These are phyloP conservation scores for Caenorhabditis uteleia DNA, from an alignment of 2,888 invertebrate species.

Conservation along the genomic window DNA sequence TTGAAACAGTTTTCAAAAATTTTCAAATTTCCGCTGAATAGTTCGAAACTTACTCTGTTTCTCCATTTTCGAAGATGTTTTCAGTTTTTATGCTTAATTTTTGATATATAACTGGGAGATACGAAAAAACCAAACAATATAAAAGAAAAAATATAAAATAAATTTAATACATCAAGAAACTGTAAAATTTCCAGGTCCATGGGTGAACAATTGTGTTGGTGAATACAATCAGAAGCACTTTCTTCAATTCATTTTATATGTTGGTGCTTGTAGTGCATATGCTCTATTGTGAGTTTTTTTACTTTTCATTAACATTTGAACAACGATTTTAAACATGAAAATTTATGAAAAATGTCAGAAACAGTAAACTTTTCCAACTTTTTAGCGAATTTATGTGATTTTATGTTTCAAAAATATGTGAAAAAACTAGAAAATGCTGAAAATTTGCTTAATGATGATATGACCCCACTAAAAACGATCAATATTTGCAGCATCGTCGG, in stretches of 20 bases:
- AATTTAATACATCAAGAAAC: background rate
- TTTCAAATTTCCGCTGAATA: too few relatives aligned
- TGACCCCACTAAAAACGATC: background rate
- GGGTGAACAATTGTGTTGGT: constrained; percentile 91
- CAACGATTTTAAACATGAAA: background rate
- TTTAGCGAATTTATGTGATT: too few relatives aligned
- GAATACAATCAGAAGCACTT: constrained; percentile 91
- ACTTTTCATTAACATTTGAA: background rate
- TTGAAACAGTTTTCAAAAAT: too few relatives aligned
- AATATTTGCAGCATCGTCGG: constrained; percentile 55
- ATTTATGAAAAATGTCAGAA: too few relatives aligned
- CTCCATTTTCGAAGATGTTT: background rate
- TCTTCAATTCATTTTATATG: constrained; percentile 78
- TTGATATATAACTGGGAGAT: too few relatives aligned
- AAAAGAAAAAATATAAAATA: background rate
- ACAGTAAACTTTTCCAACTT: too few relatives aligned
- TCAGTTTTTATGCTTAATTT: too few relatives aligned
- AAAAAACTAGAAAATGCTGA: background rate
- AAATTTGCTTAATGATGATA: too few relatives aligned
- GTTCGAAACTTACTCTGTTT: too few relatives aligned
- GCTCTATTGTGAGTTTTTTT: constrained; percentile 54
- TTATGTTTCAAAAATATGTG: too few relatives aligned
- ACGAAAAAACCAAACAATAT: constrained; percentile 1
- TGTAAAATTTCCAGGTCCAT: constrained; percentile 60
- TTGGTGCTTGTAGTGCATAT: constrained; percentile 56